Evolutionary conservation across 2,113 vertebrate species (phyloP).

Genomic region (Mesembrinibis cayennensis): DNA sequence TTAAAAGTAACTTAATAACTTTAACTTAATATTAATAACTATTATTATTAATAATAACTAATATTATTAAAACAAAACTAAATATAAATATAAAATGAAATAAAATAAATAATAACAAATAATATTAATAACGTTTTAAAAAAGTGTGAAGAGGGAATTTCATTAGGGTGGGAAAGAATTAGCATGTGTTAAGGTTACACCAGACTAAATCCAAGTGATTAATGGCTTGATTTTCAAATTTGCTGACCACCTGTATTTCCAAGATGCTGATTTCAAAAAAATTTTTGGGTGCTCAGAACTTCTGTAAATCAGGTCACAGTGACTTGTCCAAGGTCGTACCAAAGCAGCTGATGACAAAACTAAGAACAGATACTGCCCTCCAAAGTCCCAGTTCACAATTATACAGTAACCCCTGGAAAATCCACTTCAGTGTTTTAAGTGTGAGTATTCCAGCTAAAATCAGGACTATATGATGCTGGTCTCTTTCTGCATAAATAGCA

Average conservation of each 20-base stretch:
- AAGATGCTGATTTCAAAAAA: neutral
- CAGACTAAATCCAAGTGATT: neutral
- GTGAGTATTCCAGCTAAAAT: neutral
- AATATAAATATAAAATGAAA: too few relatives aligned
- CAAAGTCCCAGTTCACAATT: neutral
- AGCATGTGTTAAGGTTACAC: neutral
- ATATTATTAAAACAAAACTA: too few relatives aligned
- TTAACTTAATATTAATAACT: too few relatives aligned
- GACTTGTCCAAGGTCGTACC: neutral
- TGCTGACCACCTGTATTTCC: neutral
- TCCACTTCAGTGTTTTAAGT: neutral
- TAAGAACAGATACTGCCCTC: neutral
- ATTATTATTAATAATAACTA: too few relatives aligned
- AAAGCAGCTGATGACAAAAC: neutral
- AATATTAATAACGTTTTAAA: too few relatives aligned
- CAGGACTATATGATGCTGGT: neutral
- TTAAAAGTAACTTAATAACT: neutral
- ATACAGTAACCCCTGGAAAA: neutral
- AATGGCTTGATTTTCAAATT: slow-evolving; percentile 9
- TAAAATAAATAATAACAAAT: too few relatives aligned
- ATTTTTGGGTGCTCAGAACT: neutral
- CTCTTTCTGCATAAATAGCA: neutral
- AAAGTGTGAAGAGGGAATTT: neutral
- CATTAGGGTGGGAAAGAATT: neutral
- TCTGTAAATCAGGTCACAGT: neutral